phyloP scores from a whole-genome alignment of 2,797 vertebrate genomes.

The Hirundo rustica region DNA sequence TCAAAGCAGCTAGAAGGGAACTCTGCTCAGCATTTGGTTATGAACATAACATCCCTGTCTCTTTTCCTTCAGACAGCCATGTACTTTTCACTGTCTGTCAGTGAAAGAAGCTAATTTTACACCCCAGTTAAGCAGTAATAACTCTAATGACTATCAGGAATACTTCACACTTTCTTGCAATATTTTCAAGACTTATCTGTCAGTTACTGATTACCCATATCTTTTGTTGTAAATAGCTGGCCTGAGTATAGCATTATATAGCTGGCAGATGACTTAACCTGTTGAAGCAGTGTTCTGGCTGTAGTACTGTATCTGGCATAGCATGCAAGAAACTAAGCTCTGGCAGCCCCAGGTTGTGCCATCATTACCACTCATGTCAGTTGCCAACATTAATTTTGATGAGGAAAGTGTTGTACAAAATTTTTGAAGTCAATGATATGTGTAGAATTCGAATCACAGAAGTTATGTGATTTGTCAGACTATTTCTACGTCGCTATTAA shows the following conservation, averaged over 20 bases:
- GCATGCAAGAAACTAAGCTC: neutral
- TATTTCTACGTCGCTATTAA: neutral
- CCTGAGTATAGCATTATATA: neutral
- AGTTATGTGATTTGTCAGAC: constrained; percentile 3
- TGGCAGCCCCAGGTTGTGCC: neutral
- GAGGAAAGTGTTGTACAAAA: neutral
- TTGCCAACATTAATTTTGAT: neutral
- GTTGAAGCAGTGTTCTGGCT: neutral
- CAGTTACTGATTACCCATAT: neutral
- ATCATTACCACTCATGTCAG: neutral
- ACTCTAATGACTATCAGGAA: neutral
- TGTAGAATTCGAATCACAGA: neutral
- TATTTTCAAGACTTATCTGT: neutral
- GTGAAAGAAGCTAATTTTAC: neutral
- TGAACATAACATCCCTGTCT: neutral
- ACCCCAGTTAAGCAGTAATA: neutral
- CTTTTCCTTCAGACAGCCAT: neutral
- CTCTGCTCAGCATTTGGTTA: neutral
- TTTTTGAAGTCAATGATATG: neutral
- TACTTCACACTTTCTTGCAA: neutral
- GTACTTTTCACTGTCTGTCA: neutral
- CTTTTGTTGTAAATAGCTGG: neutral
- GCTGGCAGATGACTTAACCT: neutral
- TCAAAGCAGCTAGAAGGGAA: neutral
- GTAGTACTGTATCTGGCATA: neutral